Evolutionary conservation across 92 coral and sea anemone genomes (phyloP), one percentile per base, ranked within the genome.

Genomic region (Zoanthus gigantus): DNA sequence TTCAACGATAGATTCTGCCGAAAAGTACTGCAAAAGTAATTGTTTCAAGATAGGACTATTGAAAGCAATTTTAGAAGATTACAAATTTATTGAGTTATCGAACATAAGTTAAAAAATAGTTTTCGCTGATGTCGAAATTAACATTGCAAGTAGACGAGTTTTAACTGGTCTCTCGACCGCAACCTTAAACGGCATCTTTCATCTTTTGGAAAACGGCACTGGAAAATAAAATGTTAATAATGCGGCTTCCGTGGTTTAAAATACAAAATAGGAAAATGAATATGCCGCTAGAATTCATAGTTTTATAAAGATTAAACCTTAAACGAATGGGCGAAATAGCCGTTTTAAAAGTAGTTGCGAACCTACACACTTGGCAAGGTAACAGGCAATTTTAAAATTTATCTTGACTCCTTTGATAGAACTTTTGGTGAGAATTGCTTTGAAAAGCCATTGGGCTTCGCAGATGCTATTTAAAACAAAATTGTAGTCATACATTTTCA

Each of bases 241-340:
- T 66, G 85, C 71, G 85, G 85, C 85, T 81, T 81, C 73, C 42
- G 85, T 66, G 85, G 85, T 81, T 66, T 47, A 65, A 13, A 66
- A 53, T 60, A 65, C 57, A 52, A 81, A 29, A 61, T 13, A 67
- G 65, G 85, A 80, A 81, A 60, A 63, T 6, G 17, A 14, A 81
- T 44, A n/a, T 81, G 75, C 85, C 85, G 75, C 85, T 57, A 81
- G 42, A 81, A 18, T 15, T 67, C 58, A 63, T 66, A 66, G 37
- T 15, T 69, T 23, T 23, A 23, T 17, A 81, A 16, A 23, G 58
- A 50, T 7, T 63, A 46, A 81, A 67, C 14, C 74, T 66, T 23
- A 58, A 32, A 23, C 23, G 28, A 71, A 18, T 67, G 52, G 12
- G 14, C 31, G 74, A 9, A 69, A 11, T 31, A 30, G 74, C 34